A percentile compares a stretch with the other conserved stretches of the same genome.
These are phyloP conservation scores for Drosophila willistoni DNA, from an alignment of 1,140 invertebrate genomes.

Conservation along the genomic window DNA sequence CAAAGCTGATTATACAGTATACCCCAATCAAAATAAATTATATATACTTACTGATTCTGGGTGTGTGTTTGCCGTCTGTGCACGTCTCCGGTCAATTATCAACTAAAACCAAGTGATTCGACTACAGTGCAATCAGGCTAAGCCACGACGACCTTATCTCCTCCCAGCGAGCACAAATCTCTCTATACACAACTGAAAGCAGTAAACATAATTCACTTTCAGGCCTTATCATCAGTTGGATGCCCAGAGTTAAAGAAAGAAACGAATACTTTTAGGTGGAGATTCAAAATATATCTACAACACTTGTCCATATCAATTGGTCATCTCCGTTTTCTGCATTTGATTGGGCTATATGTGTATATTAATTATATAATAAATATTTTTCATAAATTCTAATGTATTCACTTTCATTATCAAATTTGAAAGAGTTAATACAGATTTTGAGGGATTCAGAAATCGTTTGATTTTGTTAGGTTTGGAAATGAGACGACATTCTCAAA, in stretches of 20 bases:
- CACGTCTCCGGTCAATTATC: slow-evolving; percentile 51
- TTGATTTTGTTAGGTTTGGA: no score
- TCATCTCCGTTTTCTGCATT: no score
- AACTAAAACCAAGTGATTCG: slow-evolving; percentile 42
- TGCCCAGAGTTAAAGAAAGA: neutral
- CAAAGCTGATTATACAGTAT: slow-evolving; percentile 21
- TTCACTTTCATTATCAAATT: no score
- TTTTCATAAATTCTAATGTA: no score
- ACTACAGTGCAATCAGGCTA: slow-evolving; percentile 20
- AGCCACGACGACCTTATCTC: slow-evolving; percentile 8
- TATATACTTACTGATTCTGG: slow-evolving; percentile 30
- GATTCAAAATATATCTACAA: neutral
- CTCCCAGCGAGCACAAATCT: slow-evolving; percentile 14
- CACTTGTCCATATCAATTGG: no score
- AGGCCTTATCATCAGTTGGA: slow-evolving; percentile 41
- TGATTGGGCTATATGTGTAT: no score
- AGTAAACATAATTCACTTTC: slow-evolving; percentile 39
- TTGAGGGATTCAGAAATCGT: no score
- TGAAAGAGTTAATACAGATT: no score
- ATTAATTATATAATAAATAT: no score
- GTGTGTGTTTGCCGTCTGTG: slow-evolving; percentile 27
- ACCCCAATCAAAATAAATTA: slow-evolving; percentile 44
- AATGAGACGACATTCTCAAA: no score
- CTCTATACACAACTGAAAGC: slow-evolving; percentile 28
- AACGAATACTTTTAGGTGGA: slow-evolving; percentile 39